Base-by-base conservation (phyloP, 2,888 invertebrate genomes). In the Drosophila recens region DNA sequence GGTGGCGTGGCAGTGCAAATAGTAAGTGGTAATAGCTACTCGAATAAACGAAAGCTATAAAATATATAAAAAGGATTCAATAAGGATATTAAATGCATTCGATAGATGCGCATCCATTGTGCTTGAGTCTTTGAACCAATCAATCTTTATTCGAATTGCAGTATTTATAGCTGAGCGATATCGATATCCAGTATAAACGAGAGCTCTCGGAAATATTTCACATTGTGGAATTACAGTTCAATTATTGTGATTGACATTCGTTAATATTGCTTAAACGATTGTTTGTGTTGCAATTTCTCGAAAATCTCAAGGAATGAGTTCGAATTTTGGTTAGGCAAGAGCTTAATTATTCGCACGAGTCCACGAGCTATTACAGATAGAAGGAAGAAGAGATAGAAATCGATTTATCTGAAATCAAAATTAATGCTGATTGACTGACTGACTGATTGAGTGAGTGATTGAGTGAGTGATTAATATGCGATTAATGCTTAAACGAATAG, bases 71-170 rank as follows among this genome's bases (percentile, higher is more conserved):
- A 17, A 23, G 36, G 38, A 45, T 57, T 57, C 45, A 46, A 38
- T 23, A 11, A 6, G 15, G 15, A 36, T 36, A 36, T 9, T 20
- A 20, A 51, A 11, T 45, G 45, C 45, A 56, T 27, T 52, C 23
- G 20, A 38, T 15, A 15, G 27, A 30, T 48, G 48, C 30, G 10
- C 30, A 30, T 10, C 5, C 17, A 49, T 49, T 34, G 33, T 10
- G 17, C 48, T 3, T 8, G 38, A 17, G 8, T n/a, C n/a, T 36
- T 4, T 4, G 2, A 17, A 34, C 30, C 58, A 58, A 58, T 48
- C 58, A 58, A 48, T 58, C 48, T 48, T 13, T 48, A 58, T 58
- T 58, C n/a, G 48, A 58, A 38, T 27, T 48, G 38, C 46, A 48
- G 27, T 58, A 48, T 15, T 48, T 58, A 46, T 45, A 15, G 56